phyloP scores from a whole-genome alignment of 2,797 vertebrate genomes.

The Arremon brunneinucha region DNA sequence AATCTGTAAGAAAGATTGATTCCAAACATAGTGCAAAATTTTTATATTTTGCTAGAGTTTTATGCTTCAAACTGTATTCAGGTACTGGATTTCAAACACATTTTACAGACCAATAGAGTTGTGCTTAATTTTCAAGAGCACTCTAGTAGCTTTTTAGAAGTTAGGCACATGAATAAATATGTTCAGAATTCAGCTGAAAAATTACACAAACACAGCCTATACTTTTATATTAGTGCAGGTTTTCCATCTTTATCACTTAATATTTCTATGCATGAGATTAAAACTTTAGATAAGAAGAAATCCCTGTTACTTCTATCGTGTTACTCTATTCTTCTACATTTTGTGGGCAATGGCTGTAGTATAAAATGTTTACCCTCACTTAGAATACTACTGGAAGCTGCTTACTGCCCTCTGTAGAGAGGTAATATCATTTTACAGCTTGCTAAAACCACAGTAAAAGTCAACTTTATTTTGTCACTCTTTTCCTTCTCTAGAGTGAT shows the following conservation, averaged over 20 bases:
- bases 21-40: background rate
- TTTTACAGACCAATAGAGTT: background rate
- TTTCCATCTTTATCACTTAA: background rate
- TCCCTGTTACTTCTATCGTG: background rate
- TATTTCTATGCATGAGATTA: background rate
- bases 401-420: background rate
- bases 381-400: background rate
- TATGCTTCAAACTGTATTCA: background rate
- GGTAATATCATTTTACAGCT: background rate
- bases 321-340: background rate
- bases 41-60: background rate
- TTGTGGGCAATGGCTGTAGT: background rate
- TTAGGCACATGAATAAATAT: background rate
- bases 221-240: background rate
- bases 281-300: background rate
- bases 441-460: background rate
- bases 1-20: background rate
- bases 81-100: background rate
- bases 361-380: background rate
- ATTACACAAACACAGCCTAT: background rate
- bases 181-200: background rate
- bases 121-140: background rate
- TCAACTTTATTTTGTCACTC: slow-evolving; percentile 4
- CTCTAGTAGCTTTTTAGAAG: background rate
- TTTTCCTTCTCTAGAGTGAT: background rate